These are phyloP conservation scores for Dexiosoma caninum DNA, from an alignment of 2,888 invertebrate genomes.

Conservation along the genomic window DNA sequence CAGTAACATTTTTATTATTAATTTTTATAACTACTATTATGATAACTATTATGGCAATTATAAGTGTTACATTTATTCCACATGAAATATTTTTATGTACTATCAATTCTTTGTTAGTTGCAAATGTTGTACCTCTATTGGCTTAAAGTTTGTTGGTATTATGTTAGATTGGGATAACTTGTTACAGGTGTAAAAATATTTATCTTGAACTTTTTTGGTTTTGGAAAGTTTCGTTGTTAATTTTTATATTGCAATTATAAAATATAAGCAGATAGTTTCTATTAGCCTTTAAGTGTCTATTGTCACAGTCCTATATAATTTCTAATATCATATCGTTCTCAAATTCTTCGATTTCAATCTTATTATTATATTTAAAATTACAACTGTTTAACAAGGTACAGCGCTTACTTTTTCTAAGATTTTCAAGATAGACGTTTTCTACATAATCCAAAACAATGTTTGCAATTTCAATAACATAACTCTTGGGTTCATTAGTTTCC, in stretches of 20 bases:
- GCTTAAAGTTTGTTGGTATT: conserved; percentile 7
- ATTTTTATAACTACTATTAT: not conserved
- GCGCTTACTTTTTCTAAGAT: not conserved
- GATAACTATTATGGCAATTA: conserved; percentile 2
- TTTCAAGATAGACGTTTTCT: not conserved
- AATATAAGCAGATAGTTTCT: not conserved
- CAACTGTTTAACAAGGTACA: not conserved
- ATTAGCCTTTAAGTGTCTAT: not conserved
- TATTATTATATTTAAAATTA: no score
- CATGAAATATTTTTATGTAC: conserved; percentile 25
- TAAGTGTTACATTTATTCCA: not conserved
- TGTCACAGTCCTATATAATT: conserved; percentile 3
- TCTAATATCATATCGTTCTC: conserved; percentile 5
- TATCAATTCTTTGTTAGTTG: not conserved
- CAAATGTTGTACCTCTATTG: conserved; percentile 15
- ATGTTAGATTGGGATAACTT: not conserved
- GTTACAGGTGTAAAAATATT: conserved; percentile 7
- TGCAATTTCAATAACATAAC: conserved; percentile 7
- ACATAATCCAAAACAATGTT: not conserved
- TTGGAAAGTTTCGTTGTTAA: not conserved
- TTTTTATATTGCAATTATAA: not conserved
- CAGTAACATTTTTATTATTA: not conserved
- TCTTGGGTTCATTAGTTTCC: conserved; percentile 1
- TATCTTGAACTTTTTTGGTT: conserved; percentile 40
- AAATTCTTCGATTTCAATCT: not conserved